Evolutionary conservation across 2,888 invertebrate genomes (phyloP).

Genomic region (Heliconius ismenius): DNA sequence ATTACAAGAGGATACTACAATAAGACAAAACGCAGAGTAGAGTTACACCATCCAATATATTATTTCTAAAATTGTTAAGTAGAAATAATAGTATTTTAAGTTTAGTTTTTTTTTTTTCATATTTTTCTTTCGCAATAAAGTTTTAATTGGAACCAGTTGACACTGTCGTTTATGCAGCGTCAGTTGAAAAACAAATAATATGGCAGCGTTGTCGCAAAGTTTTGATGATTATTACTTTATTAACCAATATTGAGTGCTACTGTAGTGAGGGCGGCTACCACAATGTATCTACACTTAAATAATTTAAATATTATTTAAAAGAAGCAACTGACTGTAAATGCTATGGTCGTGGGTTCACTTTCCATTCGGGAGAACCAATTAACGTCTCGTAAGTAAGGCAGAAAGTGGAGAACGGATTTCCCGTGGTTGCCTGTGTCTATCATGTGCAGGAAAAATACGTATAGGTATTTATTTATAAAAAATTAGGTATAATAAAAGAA

Average conservation of each 20-base stretch:
- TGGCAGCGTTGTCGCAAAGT: conserved; percentile 66
- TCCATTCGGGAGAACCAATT: too few species aligned
- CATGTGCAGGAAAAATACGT: too few species aligned
- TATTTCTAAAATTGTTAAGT: neutral
- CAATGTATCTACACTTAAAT: conserved; percentile 19
- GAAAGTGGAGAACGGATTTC: too few species aligned
- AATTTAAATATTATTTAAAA: neutral
- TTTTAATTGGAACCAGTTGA: conserved; percentile 29
- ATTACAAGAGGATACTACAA: too few species aligned
- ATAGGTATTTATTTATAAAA: too few species aligned
- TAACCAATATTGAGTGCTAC: conserved; percentile 79
- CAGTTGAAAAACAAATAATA: conserved; percentile 47
- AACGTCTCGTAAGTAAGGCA: too few species aligned
- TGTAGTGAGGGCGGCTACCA: conserved; percentile 48
- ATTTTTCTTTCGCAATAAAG: neutral
- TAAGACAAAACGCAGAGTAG: too few species aligned
- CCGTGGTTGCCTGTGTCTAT: too few species aligned
- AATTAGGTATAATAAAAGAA: too few species aligned
- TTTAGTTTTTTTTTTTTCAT: neutral
- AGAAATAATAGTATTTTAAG: neutral
- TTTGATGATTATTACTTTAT: conserved; percentile 81
- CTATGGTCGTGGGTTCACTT: too few species aligned
- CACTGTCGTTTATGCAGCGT: conserved; percentile 29
- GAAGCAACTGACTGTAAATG: too few species aligned
- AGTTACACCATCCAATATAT: too few species aligned